Percentiles rank a stretch among this genome's conserved stretches.
phyloP scores from a whole-genome alignment of 2,888 invertebrate genomes.

The Caenorhabditis sp. region DNA sequence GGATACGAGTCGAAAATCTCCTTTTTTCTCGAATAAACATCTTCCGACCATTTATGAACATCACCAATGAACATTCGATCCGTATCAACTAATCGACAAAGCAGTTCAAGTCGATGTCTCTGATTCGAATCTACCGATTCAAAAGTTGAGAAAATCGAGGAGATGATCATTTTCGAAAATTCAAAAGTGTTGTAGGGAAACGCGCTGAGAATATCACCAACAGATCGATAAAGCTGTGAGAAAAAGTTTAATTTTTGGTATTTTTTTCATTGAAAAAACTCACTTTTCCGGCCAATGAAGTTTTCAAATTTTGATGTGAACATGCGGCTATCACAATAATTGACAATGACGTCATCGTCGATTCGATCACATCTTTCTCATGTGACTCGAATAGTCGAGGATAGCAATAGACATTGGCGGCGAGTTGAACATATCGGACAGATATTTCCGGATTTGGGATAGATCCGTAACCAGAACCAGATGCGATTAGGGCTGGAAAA shows the following conservation, averaged over 20 bases:
- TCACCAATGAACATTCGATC: slow-evolving; percentile 16
- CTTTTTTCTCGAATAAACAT: slow-evolving; percentile 2
- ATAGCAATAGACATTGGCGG: slow-evolving; percentile 17
- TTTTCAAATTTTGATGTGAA: not conserved
- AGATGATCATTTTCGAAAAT: slow-evolving; percentile 26
- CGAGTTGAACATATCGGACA: slow-evolving; percentile 24
- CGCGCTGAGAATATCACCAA: slow-evolving; percentile 26
- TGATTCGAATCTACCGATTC: slow-evolving; percentile 18
- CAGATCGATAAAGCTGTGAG: slow-evolving; percentile 27
- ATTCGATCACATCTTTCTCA: slow-evolving; percentile 5
- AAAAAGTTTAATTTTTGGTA: slow-evolving; percentile 6
- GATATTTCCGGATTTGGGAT: slow-evolving; percentile 17
- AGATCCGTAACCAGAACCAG: slow-evolving; percentile 20
- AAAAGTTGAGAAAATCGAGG: slow-evolving; percentile 20
- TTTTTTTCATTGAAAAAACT: too few species aligned
- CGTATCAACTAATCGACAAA: slow-evolving; percentile 38
- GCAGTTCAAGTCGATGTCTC: slow-evolving; percentile 30
- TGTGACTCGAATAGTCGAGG: slow-evolving; percentile 12
- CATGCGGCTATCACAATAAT: slow-evolving; percentile 11
- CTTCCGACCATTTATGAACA: slow-evolving; percentile 22
- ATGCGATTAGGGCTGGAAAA: slow-evolving; percentile 3
- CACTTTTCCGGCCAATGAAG: not conserved
- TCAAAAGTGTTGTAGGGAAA: slow-evolving; percentile 19
- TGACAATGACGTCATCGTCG: slow-evolving; percentile 20
- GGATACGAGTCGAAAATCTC: slow-evolving; percentile 12